Evolutionary conservation across 2,113 vertebrate genomes (phyloP).

Genomic region (Glaucomys volans): DNA sequence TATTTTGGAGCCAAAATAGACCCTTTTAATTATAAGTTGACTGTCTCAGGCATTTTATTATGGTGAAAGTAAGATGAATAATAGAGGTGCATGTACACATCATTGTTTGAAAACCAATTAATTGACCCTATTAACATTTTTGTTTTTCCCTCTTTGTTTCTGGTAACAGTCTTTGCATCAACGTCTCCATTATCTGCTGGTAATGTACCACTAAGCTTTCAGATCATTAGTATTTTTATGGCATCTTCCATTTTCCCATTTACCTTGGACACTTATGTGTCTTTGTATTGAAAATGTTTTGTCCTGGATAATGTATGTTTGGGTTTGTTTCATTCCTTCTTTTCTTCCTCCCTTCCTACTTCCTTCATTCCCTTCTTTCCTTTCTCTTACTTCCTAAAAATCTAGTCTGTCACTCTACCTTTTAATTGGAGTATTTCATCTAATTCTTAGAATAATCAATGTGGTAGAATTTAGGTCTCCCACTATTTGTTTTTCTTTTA

Average conservation of each 20-base stretch:
- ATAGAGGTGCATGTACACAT: too few relatives aligned
- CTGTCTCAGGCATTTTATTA: too few relatives aligned
- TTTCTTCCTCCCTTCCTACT: background rate
- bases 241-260: background rate
- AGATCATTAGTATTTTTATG: background rate
- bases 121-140: background rate
- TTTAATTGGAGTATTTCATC: background rate
- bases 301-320: background rate
- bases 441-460: background rate
- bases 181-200: background rate
- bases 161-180: background rate
- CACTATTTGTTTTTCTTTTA: background rate
- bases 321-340: background rate
- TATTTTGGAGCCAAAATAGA: background rate
- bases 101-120: background rate
- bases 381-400: too few relatives aligned
- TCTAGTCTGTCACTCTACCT: background rate
- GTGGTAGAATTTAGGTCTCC: background rate
- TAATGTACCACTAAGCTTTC: background rate
- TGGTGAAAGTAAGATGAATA: too few relatives aligned
- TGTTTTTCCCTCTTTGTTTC: background rate
- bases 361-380: background rate
- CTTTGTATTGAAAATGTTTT: background rate
- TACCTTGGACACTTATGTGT: background rate
- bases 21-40: too few relatives aligned